Evolutionary conservation across 2,888 invertebrate species (phyloP).

Genomic region (Andrena chrysosceles): DNA sequence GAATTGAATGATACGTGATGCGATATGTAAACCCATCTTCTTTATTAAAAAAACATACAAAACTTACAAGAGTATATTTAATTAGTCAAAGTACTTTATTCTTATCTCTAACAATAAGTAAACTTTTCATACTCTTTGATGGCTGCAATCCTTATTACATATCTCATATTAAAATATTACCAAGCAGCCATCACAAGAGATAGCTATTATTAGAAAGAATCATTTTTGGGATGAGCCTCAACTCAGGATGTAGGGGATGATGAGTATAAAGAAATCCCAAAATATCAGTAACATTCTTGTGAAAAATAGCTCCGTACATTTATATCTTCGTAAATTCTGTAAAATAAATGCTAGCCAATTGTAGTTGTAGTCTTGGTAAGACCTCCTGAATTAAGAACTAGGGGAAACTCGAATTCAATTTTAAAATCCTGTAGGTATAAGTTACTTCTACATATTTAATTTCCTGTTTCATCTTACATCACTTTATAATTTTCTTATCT

Average conservation of each 20-base stretch:
- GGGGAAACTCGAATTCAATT: no score
- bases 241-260: neutral
- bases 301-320: no score
- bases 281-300: neutral
- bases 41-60: constrained; percentile 71
- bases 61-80: constrained; percentile 47
- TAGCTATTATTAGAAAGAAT: neutral
- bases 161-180: neutral
- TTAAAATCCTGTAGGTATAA: no score
- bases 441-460: no score
- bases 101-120: neutral
- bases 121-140: neutral
- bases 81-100: constrained; percentile 12
- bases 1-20: constrained; percentile 41
- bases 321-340: no score
- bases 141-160: neutral
- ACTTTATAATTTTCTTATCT: no score
- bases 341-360: no score
- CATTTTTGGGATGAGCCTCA: neutral
- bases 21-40: constrained; percentile 69
- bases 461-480: no score
- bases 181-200: neutral
- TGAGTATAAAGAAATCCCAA: neutral
- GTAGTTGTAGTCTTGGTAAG: no score
- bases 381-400: no score